Evolutionary conservation across 2,888 invertebrate genomes (phyloP), one percentile per base, ranked within the genome.

Genomic region (Belgica antarctica): DNA sequence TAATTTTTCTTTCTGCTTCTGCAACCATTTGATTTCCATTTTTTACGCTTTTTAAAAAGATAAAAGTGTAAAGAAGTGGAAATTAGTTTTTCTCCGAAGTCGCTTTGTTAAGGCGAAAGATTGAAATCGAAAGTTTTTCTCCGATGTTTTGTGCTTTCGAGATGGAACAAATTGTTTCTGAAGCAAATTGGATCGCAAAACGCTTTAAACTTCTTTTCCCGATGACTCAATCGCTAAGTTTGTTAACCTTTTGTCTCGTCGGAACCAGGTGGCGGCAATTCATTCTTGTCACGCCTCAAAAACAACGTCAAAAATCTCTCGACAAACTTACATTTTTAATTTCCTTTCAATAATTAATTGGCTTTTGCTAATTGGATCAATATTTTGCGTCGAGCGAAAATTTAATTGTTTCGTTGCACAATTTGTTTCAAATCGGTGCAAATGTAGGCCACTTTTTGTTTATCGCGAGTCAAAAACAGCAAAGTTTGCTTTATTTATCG

Each of bases 111-210:
- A 22, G 19, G 41, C 2, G 41, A 41, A 15, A 41, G 41, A 22
- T 22, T 52, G 22, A 66, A 66, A 66, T 66, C 46, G 65, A 66
- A 66, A 66, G 65, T 66, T 47, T 62, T 62, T 52, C 17, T 52
- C 52, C 22, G 4, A 52, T n/a, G n/a, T n/a, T n/a, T n/a, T n/a
- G n/a, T n/a, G n/a, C n/a, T n/a, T n/a, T n/a, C n/a, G 52, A 52
- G 2, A 4, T 19, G 5, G 52, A 52, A 22, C 22, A n/a, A 15
- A n/a, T n/a, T n/a, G n/a, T n/a, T n/a, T n/a, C n/a, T n/a, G n/a
- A n/a, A n/a, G n/a, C n/a, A n/a, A 52, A 52, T 19, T 22, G 17
- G 19, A 17, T 22, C 1, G 5, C 2, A 52, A 19, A 52, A 22
- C 52, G 52, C 22, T 52, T 8, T 8, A 17, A 22, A 52, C 19